phyloP scores from a whole-genome alignment of 2,888 invertebrate genomes.

The Ethmia dodecea region DNA sequence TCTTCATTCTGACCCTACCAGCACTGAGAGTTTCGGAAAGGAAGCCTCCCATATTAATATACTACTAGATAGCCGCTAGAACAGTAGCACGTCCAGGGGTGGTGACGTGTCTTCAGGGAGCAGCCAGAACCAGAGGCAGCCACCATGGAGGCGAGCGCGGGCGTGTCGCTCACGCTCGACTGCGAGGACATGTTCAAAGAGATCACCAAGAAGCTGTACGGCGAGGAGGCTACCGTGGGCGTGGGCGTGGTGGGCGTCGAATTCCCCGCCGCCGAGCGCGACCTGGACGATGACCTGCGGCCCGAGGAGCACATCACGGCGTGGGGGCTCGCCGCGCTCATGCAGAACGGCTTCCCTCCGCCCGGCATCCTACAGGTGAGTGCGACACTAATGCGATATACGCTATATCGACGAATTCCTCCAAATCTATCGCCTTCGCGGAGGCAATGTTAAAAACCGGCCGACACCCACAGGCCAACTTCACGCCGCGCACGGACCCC shows the following conservation, averaged over 20 bases:
- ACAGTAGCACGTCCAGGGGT: too few relatives aligned
- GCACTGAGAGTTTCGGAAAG: too few relatives aligned
- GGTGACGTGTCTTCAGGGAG: too few relatives aligned
- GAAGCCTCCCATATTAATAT: too few relatives aligned
- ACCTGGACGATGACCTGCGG: constrained; percentile 75
- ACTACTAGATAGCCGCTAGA: too few relatives aligned
- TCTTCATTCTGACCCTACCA: too few relatives aligned
- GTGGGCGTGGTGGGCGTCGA: constrained; percentile 67
- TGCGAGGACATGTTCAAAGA: constrained; percentile 94
- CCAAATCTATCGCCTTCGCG: too few relatives aligned
- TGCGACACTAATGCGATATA: background rate
- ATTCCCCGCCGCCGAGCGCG: constrained; percentile 69
- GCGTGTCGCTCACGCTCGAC: constrained; percentile 78
- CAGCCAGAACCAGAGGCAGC: too few relatives aligned
- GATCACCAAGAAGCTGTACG: constrained; percentile 93
- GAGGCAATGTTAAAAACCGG: too few relatives aligned
- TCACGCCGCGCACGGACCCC: constrained; percentile 71
- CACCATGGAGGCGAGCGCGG: constrained; percentile 72
- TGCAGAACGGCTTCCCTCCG: constrained; percentile 85
- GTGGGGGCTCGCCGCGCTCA: constrained; percentile 85
- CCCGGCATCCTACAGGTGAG: constrained; percentile 75
- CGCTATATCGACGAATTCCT: too few relatives aligned
- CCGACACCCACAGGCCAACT: constrained; percentile 68
- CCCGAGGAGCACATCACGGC: constrained; percentile 85
- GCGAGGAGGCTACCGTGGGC: constrained; percentile 81